Percentiles rank a stretch among this genome's conserved stretches.
phyloP scores from a whole-genome alignment of 2,888 invertebrate genomes.

The Agriopis leucophaearia region DNA sequence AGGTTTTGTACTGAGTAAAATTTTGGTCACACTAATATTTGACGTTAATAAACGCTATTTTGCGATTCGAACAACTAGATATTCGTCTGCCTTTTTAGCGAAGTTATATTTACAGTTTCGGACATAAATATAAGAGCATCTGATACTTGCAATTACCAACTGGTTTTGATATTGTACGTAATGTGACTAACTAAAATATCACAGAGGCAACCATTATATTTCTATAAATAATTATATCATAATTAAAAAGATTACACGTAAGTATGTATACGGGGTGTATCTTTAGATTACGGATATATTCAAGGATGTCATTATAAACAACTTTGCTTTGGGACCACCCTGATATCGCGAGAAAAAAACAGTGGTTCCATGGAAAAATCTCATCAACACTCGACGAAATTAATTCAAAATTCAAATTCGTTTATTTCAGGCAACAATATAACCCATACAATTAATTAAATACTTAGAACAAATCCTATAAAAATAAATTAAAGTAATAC shows the following conservation, averaged over 20 bases:
- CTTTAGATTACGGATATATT: too few relatives aligned
- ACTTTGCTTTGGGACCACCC: too few relatives aligned
- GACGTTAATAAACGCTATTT: not conserved
- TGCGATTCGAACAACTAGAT: not conserved
- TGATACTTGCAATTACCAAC: not conserved
- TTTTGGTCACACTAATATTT: not conserved
- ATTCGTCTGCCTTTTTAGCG: not conserved
- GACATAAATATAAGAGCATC: not conserved
- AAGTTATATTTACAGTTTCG: not conserved
- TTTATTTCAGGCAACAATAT: too few relatives aligned
- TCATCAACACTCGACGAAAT: too few relatives aligned
- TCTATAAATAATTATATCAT: constrained; percentile 3
- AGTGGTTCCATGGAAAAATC: too few relatives aligned
- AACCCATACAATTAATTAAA: too few relatives aligned
- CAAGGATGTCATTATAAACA: too few relatives aligned
- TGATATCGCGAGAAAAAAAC: too few relatives aligned
- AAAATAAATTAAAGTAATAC: too few relatives aligned
- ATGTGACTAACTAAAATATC: constrained; percentile 57
- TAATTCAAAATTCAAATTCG: too few relatives aligned
- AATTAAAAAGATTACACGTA: not conserved
- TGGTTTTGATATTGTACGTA: constrained; percentile 29
- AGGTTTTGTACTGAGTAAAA: not conserved
- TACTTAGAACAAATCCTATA: too few relatives aligned
- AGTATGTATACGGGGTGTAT: not conserved
- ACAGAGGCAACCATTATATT: constrained; percentile 66